These are phyloP conservation scores for Albula glossodonta DNA, from an alignment of 2,113 vertebrate species.

Conservation along the genomic window DNA sequence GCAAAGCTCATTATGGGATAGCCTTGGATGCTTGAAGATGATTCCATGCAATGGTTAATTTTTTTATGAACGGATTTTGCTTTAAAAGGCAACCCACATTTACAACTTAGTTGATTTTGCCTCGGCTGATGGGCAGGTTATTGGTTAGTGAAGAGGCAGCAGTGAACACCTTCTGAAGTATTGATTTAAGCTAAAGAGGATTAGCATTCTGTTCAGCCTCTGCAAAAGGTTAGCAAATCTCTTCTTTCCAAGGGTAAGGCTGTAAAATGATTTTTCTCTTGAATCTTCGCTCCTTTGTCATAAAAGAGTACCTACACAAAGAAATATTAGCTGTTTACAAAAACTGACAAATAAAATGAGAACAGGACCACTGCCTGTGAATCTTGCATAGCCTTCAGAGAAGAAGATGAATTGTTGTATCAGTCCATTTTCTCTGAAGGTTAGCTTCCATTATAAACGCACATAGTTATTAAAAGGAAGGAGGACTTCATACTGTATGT, in stretches of 20 bases:
- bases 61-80: not conserved
- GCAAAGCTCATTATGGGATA: not conserved
- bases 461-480: constrained; percentile 6
- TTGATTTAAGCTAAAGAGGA: not conserved
- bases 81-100: not conserved
- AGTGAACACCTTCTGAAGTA: not conserved
- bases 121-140: not conserved
- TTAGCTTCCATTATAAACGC: not conserved
- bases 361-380: not conserved
- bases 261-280: not conserved
- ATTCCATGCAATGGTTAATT: not conserved
- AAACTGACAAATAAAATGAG: not conserved
- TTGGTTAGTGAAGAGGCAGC: not conserved
- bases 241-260: not conserved
- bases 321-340: not conserved
- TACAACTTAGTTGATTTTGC: not conserved
- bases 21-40: not conserved
- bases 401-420: not conserved
- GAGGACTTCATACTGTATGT: not conserved
- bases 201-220: not conserved
- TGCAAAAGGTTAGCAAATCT: not conserved
- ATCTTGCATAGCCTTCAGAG: not conserved
- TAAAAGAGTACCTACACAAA: not conserved
- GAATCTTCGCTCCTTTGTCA: not conserved
- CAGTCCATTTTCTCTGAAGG: not conserved